Evolutionary conservation across 2,888 invertebrate species (phyloP).

Genomic region (Heliconius aoede): DNA sequence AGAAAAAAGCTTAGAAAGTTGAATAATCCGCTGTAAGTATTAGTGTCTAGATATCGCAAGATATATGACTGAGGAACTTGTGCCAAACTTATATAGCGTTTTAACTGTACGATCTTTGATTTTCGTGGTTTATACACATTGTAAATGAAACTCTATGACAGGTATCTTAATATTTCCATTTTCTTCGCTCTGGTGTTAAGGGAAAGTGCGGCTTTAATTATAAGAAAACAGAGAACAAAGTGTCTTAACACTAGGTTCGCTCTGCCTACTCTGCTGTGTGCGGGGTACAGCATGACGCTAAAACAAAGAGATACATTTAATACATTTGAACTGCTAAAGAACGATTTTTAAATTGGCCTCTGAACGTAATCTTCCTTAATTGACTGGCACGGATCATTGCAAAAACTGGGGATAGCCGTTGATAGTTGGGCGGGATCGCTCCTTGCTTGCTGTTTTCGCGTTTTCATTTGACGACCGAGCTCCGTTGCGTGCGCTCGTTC

Average conservation of each 20-base stretch:
- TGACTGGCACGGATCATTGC: slow-evolving; percentile 57
- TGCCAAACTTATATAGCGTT: slow-evolving; percentile 5
- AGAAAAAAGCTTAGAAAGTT: slow-evolving; percentile 30
- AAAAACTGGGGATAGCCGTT: slow-evolving; percentile 58
- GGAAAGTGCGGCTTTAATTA: no score
- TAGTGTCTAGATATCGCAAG: slow-evolving; percentile 31
- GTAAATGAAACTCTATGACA: no score
- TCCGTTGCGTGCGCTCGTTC: slow-evolving; percentile 57
- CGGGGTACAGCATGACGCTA: no score
- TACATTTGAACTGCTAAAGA: neutral
- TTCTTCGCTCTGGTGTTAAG: no score
- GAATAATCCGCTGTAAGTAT: slow-evolving; percentile 33
- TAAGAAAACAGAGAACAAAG: no score
- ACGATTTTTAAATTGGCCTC: slow-evolving; percentile 30
- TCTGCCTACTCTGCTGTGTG: no score
- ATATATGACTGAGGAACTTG: slow-evolving; percentile 32
- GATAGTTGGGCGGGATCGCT: slow-evolving; percentile 57
- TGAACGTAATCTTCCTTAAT: slow-evolving; percentile 61
- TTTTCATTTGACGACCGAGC: slow-evolving; percentile 65
- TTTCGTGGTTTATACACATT: neutral
- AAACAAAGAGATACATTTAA: neutral
- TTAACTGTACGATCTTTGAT: neutral
- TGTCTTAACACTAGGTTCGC: no score
- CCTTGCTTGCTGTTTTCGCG: slow-evolving; percentile 54
- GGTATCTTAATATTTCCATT: no score